A percentile compares a stretch with the other conserved stretches of the same genome.
Evolutionary conservation across 2,113 vertebrate genomes (phyloP).

Genomic region (Sinocyclocheilus grahami): DNA sequence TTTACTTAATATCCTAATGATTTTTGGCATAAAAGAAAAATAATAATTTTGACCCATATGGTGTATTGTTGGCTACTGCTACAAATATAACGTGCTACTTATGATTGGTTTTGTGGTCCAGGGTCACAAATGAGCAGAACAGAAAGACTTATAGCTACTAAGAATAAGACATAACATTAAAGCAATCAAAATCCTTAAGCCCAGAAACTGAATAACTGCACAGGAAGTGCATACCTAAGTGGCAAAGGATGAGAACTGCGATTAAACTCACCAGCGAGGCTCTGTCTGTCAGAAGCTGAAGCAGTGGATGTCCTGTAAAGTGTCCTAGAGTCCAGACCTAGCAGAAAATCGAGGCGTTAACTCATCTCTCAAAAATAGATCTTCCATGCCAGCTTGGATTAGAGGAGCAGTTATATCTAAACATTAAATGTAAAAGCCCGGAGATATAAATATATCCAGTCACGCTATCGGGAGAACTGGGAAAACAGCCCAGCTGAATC

Average conservation of each 20-base stretch:
- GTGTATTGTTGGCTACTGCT: no score
- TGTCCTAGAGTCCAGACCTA: slow-evolving; percentile 68
- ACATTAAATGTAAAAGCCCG: slow-evolving; percentile 31
- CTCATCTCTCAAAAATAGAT: slow-evolving; percentile 35
- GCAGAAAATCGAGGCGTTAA: slow-evolving; percentile 35
- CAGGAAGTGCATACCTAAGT: background rate
- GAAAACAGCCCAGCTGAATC: slow-evolving; percentile 32
- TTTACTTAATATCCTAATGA: no score
- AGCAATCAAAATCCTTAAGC: background rate
- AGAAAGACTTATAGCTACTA: no score
- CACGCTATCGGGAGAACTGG: slow-evolving; percentile 30
- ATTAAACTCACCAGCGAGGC: slow-evolving; percentile 63
- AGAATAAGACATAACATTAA: background rate
- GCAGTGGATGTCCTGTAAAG: slow-evolving; percentile 64
- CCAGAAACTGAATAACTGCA: background rate
- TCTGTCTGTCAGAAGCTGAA: slow-evolving; percentile 42
- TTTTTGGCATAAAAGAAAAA: no score
- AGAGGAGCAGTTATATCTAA: slow-evolving; percentile 31
- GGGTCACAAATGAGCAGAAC: no score
- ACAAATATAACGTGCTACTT: no score
- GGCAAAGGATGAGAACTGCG: background rate
- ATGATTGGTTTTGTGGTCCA: no score
- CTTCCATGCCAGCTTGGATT: slow-evolving; percentile 13
- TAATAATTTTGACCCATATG: no score
- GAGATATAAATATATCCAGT: slow-evolving; percentile 45